A percentile compares a stretch with the other conserved stretches of the same genome.
Evolutionary conservation across 1,140 invertebrate genomes (phyloP).

Genomic region (Euura lappo): DNA sequence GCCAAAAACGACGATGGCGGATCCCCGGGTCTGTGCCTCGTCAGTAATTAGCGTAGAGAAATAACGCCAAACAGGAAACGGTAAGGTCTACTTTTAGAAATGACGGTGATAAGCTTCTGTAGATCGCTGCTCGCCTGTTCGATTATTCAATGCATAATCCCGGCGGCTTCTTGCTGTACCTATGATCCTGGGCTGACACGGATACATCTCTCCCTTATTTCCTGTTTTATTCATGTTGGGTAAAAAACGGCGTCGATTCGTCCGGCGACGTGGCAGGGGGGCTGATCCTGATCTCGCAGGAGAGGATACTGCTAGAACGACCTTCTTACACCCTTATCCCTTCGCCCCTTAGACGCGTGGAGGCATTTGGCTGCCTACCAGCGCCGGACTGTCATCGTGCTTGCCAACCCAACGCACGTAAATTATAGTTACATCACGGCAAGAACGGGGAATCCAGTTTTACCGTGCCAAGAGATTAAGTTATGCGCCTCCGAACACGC

Average conservation of each 20-base stretch:
- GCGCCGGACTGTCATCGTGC: slow-evolving; percentile 32
- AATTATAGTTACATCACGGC: slow-evolving; percentile 39
- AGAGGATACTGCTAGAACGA: not conserved
- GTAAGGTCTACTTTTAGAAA: no score
- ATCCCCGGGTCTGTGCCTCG: not conserved
- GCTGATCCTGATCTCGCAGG: slow-evolving; percentile 8
- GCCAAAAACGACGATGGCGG: not conserved
- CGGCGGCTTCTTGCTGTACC: no score
- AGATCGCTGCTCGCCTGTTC: no score
- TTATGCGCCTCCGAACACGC: not conserved
- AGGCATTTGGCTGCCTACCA: slow-evolving; percentile 37
- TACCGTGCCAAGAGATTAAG: slow-evolving; percentile 37
- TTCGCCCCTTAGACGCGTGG: slow-evolving; percentile 21
- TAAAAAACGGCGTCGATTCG: not conserved
- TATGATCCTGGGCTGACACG: no score
- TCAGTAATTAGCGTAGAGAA: no score
- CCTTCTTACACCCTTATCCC: slow-evolving; percentile 11
- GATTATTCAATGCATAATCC: no score
- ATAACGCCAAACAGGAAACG: no score
- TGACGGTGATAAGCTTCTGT: no score
- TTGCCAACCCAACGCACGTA: slow-evolving; percentile 41
- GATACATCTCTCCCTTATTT: no score
- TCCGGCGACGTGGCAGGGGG: slow-evolving; percentile 9
- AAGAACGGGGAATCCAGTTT: slow-evolving; percentile 29
- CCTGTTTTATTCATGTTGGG: no score